Percentiles rank a stretch among this genome's conserved stretches.
Conservation (phyloP, 2,797 vertebrate genomes). For the Staurois parvus region DNA sequence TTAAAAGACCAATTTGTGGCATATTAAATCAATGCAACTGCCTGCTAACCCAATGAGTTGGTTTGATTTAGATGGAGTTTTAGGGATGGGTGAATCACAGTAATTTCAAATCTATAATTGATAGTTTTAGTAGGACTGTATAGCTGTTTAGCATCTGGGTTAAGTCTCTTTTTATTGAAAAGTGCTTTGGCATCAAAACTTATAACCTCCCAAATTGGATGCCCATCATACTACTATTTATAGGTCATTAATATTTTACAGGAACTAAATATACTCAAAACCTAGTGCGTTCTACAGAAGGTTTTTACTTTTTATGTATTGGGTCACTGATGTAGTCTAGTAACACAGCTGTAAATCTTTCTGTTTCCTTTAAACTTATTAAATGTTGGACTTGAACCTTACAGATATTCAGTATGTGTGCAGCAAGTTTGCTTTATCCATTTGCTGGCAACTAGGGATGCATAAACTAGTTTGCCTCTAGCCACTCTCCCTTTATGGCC, state of each 20-base stretch:
- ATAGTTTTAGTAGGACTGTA: no score
- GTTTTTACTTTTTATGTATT: conserved; percentile 31
- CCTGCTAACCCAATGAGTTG: no score
- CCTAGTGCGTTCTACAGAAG: conserved; percentile 17
- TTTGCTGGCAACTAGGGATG: conserved; percentile 55
- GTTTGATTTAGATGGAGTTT: no score
- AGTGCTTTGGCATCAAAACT: neutral
- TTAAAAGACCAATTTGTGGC: no score
- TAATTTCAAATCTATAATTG: no score
- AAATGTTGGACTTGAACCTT: conserved; percentile 54
- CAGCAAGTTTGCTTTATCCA: conserved; percentile 59
- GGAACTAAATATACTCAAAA: conserved; percentile 44
- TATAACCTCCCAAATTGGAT: conserved; percentile 22
- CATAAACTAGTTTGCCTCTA: conserved; percentile 58
- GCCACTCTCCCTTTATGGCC: conserved; percentile 55
- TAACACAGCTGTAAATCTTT: conserved; percentile 60
- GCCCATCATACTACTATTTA: conserved; percentile 24
- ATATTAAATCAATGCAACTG: no score
- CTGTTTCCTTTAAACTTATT: conserved; percentile 57
- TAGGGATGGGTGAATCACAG: no score
- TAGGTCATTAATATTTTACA: conserved; percentile 45
- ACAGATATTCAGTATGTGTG: conserved; percentile 53
- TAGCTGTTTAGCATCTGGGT: neutral
- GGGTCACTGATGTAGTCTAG: conserved; percentile 53
- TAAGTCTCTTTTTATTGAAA: neutral